Percentiles rank a stretch among this genome's conserved stretches.
These are phyloP conservation scores for Gymnoscopelus braueri DNA, from an alignment of 2,797 vertebrate species.

Conservation along the genomic window DNA sequence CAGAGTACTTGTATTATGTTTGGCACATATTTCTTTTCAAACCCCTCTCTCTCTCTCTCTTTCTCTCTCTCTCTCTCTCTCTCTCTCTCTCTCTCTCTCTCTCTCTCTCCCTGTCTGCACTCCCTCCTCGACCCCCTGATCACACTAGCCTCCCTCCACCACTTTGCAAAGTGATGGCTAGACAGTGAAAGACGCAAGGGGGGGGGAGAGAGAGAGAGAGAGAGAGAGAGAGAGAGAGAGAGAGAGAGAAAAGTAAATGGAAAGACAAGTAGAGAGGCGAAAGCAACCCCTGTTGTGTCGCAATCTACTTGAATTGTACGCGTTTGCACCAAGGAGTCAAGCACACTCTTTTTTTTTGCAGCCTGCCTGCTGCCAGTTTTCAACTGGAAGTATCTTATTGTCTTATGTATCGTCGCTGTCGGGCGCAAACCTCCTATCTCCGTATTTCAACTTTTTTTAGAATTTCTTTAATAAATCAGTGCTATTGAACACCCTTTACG, in stretches of 20 bases:
- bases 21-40: conserved; percentile 52
- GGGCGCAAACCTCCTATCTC: too few relatives aligned
- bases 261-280: conserved; percentile 4
- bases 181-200: conserved; percentile 17
- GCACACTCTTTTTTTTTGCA: neutral
- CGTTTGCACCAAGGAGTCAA: neutral
- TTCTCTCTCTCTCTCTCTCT: too few relatives aligned
- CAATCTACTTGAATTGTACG: neutral
- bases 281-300: conserved; percentile 11
- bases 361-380: neutral
- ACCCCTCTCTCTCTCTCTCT: conserved; percentile 51
- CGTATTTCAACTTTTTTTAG: too few relatives aligned
- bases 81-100: too few relatives aligned
- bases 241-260: neutral
- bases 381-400: neutral
- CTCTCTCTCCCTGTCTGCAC: neutral
- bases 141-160: conserved; percentile 11
- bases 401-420: too few relatives aligned
- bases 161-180: conserved; percentile 39
- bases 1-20: conserved; percentile 59
- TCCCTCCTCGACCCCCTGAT: conserved; percentile 45
- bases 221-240: conserved; percentile 31
- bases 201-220: conserved; percentile 11
- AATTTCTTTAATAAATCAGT: too few relatives aligned
- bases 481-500: too few relatives aligned